These are phyloP conservation scores for Babyrousa celebensis DNA, from an alignment of 2,797 vertebrate genomes.

Conservation along the genomic window DNA sequence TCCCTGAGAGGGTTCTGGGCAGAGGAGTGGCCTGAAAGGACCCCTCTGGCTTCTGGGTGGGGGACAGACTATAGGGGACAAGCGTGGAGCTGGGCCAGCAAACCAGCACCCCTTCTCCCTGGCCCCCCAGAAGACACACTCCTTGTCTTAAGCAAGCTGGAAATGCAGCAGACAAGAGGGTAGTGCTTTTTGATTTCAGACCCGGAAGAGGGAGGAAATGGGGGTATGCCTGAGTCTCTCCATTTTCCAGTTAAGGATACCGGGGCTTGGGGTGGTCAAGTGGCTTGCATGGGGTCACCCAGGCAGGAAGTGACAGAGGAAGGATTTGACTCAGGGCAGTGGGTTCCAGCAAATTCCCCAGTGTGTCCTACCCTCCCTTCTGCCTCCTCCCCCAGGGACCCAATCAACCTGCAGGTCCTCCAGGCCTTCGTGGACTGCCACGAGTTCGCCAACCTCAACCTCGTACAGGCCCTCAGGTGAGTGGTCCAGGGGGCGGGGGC, in stretches of 20 bases:
- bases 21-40: background rate
- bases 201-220: background rate
- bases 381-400: constrained; percentile 91
- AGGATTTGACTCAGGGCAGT: background rate
- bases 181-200: background rate
- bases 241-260: background rate
- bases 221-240: no score
- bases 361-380: background rate
- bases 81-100: background rate
- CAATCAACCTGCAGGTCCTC: constrained; percentile 94
- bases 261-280: background rate
- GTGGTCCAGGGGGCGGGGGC: constrained; percentile 20
- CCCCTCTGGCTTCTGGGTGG: background rate
- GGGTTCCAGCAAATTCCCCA: background rate
- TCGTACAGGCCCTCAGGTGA: constrained; percentile 97
- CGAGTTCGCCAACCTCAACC: constrained; percentile 96
- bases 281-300: background rate
- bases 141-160: background rate
- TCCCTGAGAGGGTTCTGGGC: background rate
- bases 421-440: constrained; percentile 97
- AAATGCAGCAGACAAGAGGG: background rate
- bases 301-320: constrained; percentile 5
- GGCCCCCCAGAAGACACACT: background rate
- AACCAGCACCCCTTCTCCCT: background rate
- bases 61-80: background rate